Base-by-base conservation (phyloP, 2,113 vertebrate species). In the Eublepharis macularius region DNA sequence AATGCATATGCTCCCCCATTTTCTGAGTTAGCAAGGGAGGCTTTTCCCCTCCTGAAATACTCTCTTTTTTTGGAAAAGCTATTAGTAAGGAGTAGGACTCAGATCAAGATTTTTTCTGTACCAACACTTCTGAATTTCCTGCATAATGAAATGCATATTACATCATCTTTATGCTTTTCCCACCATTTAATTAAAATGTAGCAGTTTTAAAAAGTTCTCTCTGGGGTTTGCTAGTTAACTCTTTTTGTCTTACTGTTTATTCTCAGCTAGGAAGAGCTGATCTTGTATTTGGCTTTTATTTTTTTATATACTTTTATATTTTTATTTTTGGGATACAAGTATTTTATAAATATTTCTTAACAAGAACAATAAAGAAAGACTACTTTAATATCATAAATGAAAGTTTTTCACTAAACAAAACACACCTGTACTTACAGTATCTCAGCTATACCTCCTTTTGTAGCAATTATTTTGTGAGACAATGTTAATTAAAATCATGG, bases 331-430 rank as follows among this genome's bases (percentile, higher is more conserved):
- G 63, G 29, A 82, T 26, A 74, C 63, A 82, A 82, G 8, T 0
- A 2, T 74, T 43, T 39, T 82, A 26, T 12, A 2, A 19, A 21
- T 29, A 54, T 1, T 57, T 41, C 43, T 26, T 45, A 29, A 80
- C 6, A 16, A 34, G 4, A n/a, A 57, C 57, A 81, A 26, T 26
- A 24, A 16, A 26, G 12, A 24, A 16, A 26, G 12, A 36, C 39
- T 1, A 6, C 24, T 34, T 54, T 45, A 51, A 21, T 34, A 1
- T 54, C n/a, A 36, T 49, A 24, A 29, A 54, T 16, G 45, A 51
- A 77, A 65, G 39, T 41, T 65, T 79, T 85, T 79, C 88, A 80
- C n/a, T 81, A 80, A 79, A 43, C 47, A 88, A 85, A 90, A 51
- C 68, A 80, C 0, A 88, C 73, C 57, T 1, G 26, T 65, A 26